These are phyloP conservation scores for Bombylius major DNA, from an alignment of 2,888 invertebrate genomes.

Conservation along the genomic window DNA sequence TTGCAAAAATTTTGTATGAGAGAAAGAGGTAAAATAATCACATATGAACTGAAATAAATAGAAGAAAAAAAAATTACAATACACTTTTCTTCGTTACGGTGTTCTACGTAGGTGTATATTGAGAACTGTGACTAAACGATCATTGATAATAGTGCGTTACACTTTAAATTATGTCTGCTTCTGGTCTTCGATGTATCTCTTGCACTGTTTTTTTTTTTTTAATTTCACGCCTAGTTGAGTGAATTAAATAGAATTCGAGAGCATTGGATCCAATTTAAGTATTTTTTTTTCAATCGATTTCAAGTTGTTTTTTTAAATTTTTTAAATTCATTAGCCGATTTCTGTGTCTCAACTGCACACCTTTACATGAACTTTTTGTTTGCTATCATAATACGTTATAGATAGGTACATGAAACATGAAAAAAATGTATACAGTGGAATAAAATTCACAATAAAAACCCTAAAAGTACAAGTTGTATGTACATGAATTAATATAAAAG, in stretches of 20 bases:
- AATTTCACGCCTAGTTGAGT: constrained; percentile 15
- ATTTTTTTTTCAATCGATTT: constrained; percentile 5
- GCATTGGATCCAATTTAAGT: constrained; percentile 8
- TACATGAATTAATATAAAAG: background rate
- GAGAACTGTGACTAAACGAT: background rate
- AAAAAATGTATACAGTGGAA: background rate
- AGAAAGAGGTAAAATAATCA: background rate
- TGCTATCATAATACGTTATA: too few species aligned
- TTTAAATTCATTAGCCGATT: background rate
- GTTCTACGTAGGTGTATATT: background rate
- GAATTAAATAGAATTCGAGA: constrained; percentile 8
- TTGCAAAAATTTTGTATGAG: constrained; percentile 1
- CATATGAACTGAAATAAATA: background rate
- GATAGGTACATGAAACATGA: background rate
- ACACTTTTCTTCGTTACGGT: background rate
- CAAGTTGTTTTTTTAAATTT: constrained; percentile 2
- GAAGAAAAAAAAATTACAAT: background rate
- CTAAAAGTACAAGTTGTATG: background rate
- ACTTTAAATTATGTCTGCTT: background rate
- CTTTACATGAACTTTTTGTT: too few species aligned
- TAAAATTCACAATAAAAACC: background rate
- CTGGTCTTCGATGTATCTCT: background rate
- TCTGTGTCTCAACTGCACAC: too few species aligned
- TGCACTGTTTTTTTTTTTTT: constrained; percentile 1
- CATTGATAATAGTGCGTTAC: background rate